Base-by-base conservation (phyloP, 1,140 invertebrate genomes). In the Pararge aegeria region DNA sequence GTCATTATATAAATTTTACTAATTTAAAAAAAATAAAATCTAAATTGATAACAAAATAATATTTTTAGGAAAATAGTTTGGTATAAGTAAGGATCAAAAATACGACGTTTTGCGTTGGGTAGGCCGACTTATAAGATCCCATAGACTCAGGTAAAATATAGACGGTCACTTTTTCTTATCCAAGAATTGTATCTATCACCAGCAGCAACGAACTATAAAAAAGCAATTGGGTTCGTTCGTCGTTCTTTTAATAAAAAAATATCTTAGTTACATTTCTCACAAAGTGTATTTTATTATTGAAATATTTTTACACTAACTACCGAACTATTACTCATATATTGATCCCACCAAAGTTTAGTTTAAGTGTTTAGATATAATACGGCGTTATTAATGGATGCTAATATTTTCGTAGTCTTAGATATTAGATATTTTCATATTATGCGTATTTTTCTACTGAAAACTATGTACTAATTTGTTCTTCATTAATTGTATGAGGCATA, bases 341-440 rank as follows among this genome's bases (percentile, higher is more conserved):
- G 83, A 89, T 86, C 86, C 86, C 86, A 89, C 86, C 86, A 89
- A 89, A 89, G 86, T 67, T 84, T 89, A 89, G 80, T 73, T 68
- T 89, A 89, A 89, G 83, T 70, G 51, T 76, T 82, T 86, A 86
- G 73, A 71, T 75, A 37, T 56, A 29, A 54, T 55, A 44, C 60
- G 9, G 38, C 29, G 38, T 51, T 59, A 61, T 38, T 61, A 61
- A 38, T 54, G 42, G 44, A 61, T 48, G 27, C 57, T 55, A 51
- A 18, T 61, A 52, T 55, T 62, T 56, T 44, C 46, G 37, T 62
- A 62, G 53, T 52, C 18, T 62, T 50, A 44, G 15, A 56, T 51
- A 12, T 27, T 56, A 56, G 21, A 44, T 56, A 27, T 56, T 29
- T 46, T 44, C 37, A 52, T 56, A 38, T 34, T 42, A 38, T 53